Evolutionary conservation across 2,113 vertebrate species (phyloP).

Genomic region (Leptosomus discolor): DNA sequence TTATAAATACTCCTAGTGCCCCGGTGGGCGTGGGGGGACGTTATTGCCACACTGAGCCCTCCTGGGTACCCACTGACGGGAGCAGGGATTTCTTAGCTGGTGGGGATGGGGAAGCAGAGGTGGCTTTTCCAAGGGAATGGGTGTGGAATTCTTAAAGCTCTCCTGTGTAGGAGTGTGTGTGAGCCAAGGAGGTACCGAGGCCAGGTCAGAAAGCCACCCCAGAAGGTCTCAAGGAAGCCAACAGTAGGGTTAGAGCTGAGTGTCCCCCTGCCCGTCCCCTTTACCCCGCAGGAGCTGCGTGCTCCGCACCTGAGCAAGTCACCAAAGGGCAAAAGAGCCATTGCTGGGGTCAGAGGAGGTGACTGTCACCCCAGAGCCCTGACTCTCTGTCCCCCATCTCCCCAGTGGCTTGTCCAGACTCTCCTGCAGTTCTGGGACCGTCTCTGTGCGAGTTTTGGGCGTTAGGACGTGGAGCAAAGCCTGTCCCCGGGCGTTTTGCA

Average conservation of each 20-base stretch:
- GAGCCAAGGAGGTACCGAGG: neutral
- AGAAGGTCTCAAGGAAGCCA: neutral
- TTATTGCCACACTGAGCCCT: neutral
- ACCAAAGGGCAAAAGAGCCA: neutral
- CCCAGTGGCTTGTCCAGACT: neutral
- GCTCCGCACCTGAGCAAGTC: neutral
- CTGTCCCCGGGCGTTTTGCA: too few relatives aligned
- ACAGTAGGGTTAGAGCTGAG: neutral
- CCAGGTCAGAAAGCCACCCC: neutral
- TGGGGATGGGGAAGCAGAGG: too few relatives aligned
- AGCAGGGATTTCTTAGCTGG: neutral
- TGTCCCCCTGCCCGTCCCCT: fast-evolving
- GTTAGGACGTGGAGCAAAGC: fast-evolving
- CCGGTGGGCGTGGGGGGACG: fast-evolving
- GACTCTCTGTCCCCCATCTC: fast-evolving
- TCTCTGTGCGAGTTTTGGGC: fast-evolving
- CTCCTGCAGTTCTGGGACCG: neutral
- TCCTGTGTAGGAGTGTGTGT: neutral
- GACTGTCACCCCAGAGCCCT: neutral
- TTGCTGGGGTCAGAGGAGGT: neutral
- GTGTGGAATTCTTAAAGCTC: fast-evolving
- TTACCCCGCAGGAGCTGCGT: neutral
- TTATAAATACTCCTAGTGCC: neutral
- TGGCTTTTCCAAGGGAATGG: neutral
- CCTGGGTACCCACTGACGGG: fast-evolving